A percentile compares a stretch with the other conserved stretches of the same genome.
phyloP scores from a whole-genome alignment of 2,888 invertebrate genomes.

The Pollenia amentaria region DNA sequence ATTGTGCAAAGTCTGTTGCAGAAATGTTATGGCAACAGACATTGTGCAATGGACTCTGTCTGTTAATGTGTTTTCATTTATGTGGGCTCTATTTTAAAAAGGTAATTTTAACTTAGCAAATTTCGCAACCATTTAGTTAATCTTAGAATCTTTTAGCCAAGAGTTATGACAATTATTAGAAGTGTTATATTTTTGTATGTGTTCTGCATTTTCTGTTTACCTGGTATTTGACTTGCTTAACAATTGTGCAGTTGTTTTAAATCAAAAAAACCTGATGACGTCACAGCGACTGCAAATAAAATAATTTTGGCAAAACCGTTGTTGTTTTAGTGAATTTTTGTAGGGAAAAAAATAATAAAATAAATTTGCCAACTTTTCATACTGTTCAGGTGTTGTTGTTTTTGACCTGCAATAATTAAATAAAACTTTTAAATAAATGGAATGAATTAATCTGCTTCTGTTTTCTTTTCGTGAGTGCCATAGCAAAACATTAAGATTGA shows the following conservation, averaged over 20 bases:
- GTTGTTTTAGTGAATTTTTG: too few species aligned
- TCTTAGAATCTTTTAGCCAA: neutral
- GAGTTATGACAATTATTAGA: neutral
- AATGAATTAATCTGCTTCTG: too few species aligned
- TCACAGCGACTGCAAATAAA: neutral
- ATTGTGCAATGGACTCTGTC: neutral
- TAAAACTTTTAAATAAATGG: too few species aligned
- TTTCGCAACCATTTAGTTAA: neutral
- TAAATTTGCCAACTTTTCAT: too few species aligned
- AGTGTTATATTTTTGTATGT: slow-evolving; percentile 15
- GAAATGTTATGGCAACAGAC: neutral
- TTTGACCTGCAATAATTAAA: too few species aligned
- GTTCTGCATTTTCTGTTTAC: slow-evolving; percentile 3
- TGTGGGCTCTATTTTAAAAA: neutral
- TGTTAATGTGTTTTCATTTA: neutral
- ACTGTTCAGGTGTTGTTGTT: too few species aligned
- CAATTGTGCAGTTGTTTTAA: neutral
- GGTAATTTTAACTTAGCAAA: neutral
- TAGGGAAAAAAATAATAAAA: too few species aligned
- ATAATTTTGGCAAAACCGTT: too few species aligned
- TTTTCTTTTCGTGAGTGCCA: too few species aligned
- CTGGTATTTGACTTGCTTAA: neutral
- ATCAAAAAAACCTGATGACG: neutral
- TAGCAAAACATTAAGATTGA: too few species aligned
- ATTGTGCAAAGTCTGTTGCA: neutral